Conservation (phyloP, 2,888 invertebrate genomes). For the Lithophane semibrunnea region DNA sequence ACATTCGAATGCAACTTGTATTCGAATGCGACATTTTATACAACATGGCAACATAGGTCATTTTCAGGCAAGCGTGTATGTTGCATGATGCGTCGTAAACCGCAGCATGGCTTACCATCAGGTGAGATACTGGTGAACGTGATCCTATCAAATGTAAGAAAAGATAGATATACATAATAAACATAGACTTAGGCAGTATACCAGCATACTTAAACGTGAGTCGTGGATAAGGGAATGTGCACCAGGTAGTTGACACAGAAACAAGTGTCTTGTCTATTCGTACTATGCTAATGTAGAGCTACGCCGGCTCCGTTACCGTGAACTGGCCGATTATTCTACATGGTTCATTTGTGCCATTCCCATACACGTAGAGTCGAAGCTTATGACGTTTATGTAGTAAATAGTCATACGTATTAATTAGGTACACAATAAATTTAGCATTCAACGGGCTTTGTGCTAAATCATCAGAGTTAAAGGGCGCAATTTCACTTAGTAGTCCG, state of each 20-base stretch:
- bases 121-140: background rate
- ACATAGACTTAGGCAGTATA: background rate
- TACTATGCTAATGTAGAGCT: slow-evolving; percentile 27
- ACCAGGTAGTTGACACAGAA: slow-evolving; percentile 38
- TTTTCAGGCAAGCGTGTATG: background rate
- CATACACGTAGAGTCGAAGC: slow-evolving; percentile 15
- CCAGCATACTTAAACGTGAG: background rate
- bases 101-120: background rate
- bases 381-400: background rate
- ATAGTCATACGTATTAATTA: slow-evolving; percentile 1
- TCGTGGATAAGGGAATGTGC: slow-evolving; percentile 30
- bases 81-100: too few species aligned
- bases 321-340: slow-evolving; percentile 29
- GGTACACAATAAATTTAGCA: slow-evolving; percentile 5
- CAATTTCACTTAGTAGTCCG: background rate
- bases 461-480: slow-evolving; percentile 7
- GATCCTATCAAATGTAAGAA: background rate
- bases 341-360: slow-evolving; percentile 19
- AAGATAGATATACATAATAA: background rate
- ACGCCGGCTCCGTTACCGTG: slow-evolving; percentile 28
- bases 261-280: slow-evolving; percentile 42
- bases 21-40: background rate
- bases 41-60: too few species aligned
- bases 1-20: background rate
- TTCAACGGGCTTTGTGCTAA: background rate